Percentiles rank a stretch among this genome's conserved stretches.
These are phyloP conservation scores for Platygyra sinensis DNA, from an alignment of 64 coral and sea anemone species.

Conservation along the genomic window DNA sequence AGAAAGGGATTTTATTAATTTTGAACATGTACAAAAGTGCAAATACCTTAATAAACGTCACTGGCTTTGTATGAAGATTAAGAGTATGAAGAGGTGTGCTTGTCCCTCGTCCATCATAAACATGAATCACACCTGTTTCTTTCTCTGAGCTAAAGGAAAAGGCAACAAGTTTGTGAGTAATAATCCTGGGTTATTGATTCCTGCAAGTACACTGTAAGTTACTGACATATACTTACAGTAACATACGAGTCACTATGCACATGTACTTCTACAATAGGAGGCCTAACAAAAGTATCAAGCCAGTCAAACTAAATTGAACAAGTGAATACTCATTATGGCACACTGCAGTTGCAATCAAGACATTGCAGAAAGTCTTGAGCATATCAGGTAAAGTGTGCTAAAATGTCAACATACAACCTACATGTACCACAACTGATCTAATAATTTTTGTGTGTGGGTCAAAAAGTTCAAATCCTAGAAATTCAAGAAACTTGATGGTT, in stretches of 20 bases:
- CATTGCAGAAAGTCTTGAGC: background rate
- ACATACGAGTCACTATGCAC: background rate
- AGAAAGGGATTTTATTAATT: no score
- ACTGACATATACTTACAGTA: background rate
- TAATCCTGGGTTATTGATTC: background rate
- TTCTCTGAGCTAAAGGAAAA: conserved; percentile 83
- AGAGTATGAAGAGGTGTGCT: conserved; percentile 79
- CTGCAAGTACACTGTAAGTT: background rate
- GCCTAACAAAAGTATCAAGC: background rate
- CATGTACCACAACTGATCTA: background rate
- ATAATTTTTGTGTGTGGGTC: background rate
- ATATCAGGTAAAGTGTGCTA: conserved; percentile 4
- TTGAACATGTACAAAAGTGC: no score
- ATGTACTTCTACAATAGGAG: background rate
- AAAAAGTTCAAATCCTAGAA: no score
- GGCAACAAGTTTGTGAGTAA: background rate
- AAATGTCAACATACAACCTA: background rate
- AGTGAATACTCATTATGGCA: background rate
- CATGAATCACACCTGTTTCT: conserved; percentile 84
- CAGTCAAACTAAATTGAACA: background rate
- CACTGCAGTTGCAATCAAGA: conserved; percentile 28
- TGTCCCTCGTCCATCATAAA: conserved; percentile 92
- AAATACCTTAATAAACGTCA: conserved; percentile 81
- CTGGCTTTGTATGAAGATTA: conserved; percentile 67
- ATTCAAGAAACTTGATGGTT: no score